phyloP scores from a whole-genome alignment of 2,113 vertebrate genomes.

The Pomatostomus ruficeps region DNA sequence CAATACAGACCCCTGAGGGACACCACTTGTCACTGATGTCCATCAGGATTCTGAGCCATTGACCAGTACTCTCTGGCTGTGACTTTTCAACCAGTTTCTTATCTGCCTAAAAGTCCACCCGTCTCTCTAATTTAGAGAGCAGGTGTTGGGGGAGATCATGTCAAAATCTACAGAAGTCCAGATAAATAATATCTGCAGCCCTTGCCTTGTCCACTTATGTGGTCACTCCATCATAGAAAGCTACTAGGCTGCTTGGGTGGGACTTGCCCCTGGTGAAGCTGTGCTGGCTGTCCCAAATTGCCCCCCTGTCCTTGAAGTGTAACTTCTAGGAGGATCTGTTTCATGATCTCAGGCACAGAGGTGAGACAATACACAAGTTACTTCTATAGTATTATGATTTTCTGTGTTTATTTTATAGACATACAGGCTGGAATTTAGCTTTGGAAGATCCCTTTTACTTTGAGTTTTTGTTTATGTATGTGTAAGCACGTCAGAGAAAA shows the following conservation, averaged over 20 bases:
- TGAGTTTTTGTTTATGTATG: neutral
- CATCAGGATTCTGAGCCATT: neutral
- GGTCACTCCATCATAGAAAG: neutral
- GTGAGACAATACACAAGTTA: neutral
- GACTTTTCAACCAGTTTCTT: neutral
- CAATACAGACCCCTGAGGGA: neutral
- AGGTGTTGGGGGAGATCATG: neutral
- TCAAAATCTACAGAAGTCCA: neutral
- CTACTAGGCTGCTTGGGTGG: fast-evolving
- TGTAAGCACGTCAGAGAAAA: neutral
- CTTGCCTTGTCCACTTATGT: neutral
- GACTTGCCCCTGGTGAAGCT: neutral
- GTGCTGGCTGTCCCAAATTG: neutral
- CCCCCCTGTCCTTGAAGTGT: neutral
- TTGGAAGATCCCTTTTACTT: neutral
- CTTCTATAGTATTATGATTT: neutral
- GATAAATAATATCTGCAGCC: neutral
- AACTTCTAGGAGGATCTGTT: neutral
- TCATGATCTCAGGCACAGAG: neutral
- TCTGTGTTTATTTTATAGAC: neutral
- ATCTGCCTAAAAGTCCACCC: neutral
- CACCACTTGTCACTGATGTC: neutral
- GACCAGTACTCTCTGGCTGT: neutral
- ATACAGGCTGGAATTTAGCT: neutral
- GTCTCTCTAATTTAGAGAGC: neutral